Percentiles rank a stretch among this genome's conserved stretches.
Evolutionary conservation across 2,888 invertebrate species (phyloP).

Genomic region (Apocheima hispidaria): DNA sequence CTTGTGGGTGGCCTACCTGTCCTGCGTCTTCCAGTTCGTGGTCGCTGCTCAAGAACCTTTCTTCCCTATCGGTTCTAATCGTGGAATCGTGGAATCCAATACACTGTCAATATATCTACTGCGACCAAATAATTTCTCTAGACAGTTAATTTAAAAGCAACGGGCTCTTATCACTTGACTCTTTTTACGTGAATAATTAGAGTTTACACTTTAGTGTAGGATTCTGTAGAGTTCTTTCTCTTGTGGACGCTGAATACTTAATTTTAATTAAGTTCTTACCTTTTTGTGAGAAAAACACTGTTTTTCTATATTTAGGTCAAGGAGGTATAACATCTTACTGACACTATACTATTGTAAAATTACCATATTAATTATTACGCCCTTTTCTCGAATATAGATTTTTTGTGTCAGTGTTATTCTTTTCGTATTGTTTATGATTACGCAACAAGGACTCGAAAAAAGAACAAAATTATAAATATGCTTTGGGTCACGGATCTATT

Average conservation of each 20-base stretch:
- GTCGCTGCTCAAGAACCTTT: too few species aligned
- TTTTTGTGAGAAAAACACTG: conserved; percentile 1
- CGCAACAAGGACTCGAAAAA: too few species aligned
- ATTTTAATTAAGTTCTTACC: conserved; percentile 36
- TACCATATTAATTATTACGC: too few species aligned
- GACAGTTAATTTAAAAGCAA: conserved; percentile 46
- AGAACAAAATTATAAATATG: too few species aligned
- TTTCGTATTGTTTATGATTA: too few species aligned
- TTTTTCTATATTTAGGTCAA: conserved; percentile 8
- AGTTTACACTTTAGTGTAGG: conserved; percentile 37
- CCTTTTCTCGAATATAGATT: too few species aligned
- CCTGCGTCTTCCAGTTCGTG: too few species aligned
- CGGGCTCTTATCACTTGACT: conserved; percentile 47
- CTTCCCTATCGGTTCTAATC: too few species aligned
- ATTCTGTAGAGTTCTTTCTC: conserved; percentile 25
- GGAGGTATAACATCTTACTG: not conserved
- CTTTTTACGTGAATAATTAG: conserved; percentile 42
- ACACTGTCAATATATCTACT: conserved; percentile 15
- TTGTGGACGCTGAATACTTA: conserved; percentile 28
- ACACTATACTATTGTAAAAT: not conserved
- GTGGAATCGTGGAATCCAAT: too few species aligned
- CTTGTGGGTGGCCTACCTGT: too few species aligned
- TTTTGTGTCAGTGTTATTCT: too few species aligned
- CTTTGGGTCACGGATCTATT: too few species aligned
- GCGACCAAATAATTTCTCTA: conserved; percentile 39